phyloP scores from a whole-genome alignment of 1,140 invertebrate genomes.

The Anastatus disparis region DNA sequence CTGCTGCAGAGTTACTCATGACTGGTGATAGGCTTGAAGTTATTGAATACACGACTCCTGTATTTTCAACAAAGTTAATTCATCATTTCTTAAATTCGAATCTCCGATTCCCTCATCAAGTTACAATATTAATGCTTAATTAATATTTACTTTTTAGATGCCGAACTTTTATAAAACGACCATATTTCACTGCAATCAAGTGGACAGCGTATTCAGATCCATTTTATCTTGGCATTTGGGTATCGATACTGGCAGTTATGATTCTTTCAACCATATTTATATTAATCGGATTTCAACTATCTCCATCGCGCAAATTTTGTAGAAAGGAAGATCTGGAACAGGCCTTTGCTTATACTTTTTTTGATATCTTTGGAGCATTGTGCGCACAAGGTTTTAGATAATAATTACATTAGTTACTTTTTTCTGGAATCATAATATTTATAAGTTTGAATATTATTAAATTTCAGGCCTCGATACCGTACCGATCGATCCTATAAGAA shows the following conservation, averaged over 20 bases:
- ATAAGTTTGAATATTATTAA: background rate
- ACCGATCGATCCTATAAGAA: constrained; percentile 53
- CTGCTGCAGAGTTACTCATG: constrained; percentile 60
- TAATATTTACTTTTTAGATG: constrained; percentile 46
- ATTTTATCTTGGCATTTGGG: constrained; percentile 57
- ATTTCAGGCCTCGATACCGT: constrained; percentile 54
- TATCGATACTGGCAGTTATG: constrained; percentile 48
- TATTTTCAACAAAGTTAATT: constrained; percentile 58
- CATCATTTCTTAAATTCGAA: no score
- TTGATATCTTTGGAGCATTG: constrained; percentile 55
- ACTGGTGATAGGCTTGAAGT: constrained; percentile 54
- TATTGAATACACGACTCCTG: constrained; percentile 59
- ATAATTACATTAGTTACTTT: background rate
- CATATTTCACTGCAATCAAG: constrained; percentile 52
- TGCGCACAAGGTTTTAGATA: constrained; percentile 57
- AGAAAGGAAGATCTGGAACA: background rate
- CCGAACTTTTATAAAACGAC: constrained; percentile 59
- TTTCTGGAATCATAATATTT: background rate
- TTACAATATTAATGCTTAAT: background rate
- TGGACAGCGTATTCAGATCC: constrained; percentile 61
- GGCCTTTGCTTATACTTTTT: constrained; percentile 51
- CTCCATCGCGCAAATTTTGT: background rate
- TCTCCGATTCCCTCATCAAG: no score
- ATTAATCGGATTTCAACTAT: constrained; percentile 9
- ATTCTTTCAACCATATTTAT: constrained; percentile 47